These are phyloP conservation scores for Podarcis siculus DNA, from an alignment of 2,797 vertebrate species.

Conservation along the genomic window DNA sequence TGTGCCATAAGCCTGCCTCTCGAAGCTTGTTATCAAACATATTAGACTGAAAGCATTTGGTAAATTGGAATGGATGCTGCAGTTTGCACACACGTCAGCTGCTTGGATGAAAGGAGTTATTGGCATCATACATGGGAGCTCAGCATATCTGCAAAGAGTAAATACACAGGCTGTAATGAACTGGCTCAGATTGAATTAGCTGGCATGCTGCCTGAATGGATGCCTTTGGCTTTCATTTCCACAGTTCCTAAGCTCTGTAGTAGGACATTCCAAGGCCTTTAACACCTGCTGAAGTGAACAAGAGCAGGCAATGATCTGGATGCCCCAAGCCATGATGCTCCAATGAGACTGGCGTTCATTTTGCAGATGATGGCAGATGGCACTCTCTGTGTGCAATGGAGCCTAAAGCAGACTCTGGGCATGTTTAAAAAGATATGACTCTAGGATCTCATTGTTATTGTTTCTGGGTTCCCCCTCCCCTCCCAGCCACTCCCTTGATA, in stretches of 20 bases:
- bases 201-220: conserved; percentile 66
- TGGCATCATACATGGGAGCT: conserved; percentile 64
- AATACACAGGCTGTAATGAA: conserved; percentile 57
- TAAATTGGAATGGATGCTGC: conserved; percentile 61
- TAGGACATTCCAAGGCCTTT: conserved; percentile 64
- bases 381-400: neutral
- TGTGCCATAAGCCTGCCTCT: conserved; percentile 5
- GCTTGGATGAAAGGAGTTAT: conserved; percentile 59
- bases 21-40: conserved; percentile 42
- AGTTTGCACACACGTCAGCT: conserved; percentile 71
- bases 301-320: conserved; percentile 59
- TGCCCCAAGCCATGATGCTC: conserved; percentile 38
- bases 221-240: conserved; percentile 52
- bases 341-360: conserved; percentile 50
- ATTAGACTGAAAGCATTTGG: conserved; percentile 52
- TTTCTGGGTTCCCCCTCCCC: conserved; percentile 1
- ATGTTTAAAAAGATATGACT: conserved; percentile 58
- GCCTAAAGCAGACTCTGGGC: conserved; percentile 32
- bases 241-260: conserved; percentile 57
- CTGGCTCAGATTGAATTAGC: conserved; percentile 60
- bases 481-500: conserved; percentile 39
- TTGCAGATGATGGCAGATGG: conserved; percentile 65
- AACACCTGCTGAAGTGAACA: conserved; percentile 71
- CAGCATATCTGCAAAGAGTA: conserved; percentile 56
- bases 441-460: conserved; percentile 50